Evolutionary conservation across 2,888 invertebrate genomes (phyloP).

Genomic region (Petrophora chlorosata): DNA sequence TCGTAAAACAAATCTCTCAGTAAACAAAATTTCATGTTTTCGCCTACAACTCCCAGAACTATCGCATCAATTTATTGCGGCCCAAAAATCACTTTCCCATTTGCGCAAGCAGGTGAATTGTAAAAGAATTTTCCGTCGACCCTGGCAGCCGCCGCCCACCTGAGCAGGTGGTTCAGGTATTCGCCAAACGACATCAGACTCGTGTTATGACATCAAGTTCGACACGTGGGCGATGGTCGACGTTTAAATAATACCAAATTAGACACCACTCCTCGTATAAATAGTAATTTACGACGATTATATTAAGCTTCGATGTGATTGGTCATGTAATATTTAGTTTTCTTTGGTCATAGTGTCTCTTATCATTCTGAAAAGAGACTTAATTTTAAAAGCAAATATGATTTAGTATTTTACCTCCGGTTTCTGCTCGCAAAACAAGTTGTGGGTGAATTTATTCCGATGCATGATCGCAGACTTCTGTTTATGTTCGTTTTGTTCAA

Average conservation of each 20-base stretch:
- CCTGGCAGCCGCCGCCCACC: conserved; percentile 67
- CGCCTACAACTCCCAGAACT: conserved; percentile 32
- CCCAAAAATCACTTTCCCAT: conserved; percentile 38
- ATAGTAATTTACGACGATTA: conserved; percentile 30
- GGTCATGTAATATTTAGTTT: no score
- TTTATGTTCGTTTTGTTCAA: no score
- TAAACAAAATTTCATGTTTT: conserved; percentile 27
- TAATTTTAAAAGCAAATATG: no score
- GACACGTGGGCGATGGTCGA: conserved; percentile 57
- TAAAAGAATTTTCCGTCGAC: conserved; percentile 55
- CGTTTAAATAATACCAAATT: conserved; percentile 45
- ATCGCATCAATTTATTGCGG: conserved; percentile 32
- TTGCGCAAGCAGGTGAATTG: conserved; percentile 51
- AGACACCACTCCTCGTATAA: conserved; percentile 32
- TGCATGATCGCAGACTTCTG: no score
- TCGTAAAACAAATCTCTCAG: not conserved
- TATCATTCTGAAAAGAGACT: no score
- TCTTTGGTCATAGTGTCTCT: no score
- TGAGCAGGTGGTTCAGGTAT: conserved; percentile 67
- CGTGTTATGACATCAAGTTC: conserved; percentile 51
- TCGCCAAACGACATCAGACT: conserved; percentile 53
- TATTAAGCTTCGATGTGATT: conserved; percentile 22
- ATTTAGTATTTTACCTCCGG: no score
- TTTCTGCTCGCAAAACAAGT: no score
- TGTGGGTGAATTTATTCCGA: no score